phyloP scores from a whole-genome alignment of 2,113 vertebrate genomes.

The Oryzias javanicus region DNA sequence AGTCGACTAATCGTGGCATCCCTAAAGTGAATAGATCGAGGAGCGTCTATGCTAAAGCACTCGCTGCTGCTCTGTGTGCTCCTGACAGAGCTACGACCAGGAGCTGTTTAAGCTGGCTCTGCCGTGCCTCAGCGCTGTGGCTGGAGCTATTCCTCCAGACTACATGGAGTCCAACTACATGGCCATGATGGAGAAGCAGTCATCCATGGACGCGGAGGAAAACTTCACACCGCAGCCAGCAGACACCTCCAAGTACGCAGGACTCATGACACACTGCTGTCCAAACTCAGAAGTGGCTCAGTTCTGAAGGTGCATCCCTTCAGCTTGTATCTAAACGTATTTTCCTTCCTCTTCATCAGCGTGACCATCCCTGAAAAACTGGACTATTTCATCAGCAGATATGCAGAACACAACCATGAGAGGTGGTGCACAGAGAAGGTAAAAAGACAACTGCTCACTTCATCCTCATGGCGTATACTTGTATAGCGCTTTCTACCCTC shows the following conservation, averaged over 20 bases:
- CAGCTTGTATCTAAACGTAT: no score
- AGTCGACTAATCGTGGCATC: no score
- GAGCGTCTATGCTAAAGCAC: background rate
- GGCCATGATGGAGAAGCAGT: slow-evolving; percentile 95
- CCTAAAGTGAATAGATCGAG: background rate
- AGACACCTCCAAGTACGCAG: slow-evolving; percentile 87
- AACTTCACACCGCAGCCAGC: slow-evolving; percentile 96
- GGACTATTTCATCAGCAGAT: slow-evolving; percentile 92
- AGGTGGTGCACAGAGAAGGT: slow-evolving; percentile 98
- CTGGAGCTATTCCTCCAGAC: slow-evolving; percentile 93
- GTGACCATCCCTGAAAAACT: slow-evolving; percentile 91
- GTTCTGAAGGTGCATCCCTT: background rate
- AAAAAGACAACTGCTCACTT: slow-evolving; percentile 22
- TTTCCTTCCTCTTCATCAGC: slow-evolving; percentile 65
- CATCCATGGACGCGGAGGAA: slow-evolving; percentile 93
- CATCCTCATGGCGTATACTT: no score
- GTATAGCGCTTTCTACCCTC: no score
- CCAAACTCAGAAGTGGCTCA: no score
- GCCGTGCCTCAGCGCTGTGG: slow-evolving; percentile 92
- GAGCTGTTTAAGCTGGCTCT: slow-evolving; percentile 94
- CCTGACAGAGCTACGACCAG: slow-evolving; percentile 86
- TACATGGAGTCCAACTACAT: slow-evolving; percentile 98
- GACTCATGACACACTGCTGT: background rate
- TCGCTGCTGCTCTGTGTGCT: slow-evolving; percentile 18
- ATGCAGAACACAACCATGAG: slow-evolving; percentile 95